Base-by-base conservation (phyloP, 2,797 vertebrate species). In the Falco columbarius region DNA sequence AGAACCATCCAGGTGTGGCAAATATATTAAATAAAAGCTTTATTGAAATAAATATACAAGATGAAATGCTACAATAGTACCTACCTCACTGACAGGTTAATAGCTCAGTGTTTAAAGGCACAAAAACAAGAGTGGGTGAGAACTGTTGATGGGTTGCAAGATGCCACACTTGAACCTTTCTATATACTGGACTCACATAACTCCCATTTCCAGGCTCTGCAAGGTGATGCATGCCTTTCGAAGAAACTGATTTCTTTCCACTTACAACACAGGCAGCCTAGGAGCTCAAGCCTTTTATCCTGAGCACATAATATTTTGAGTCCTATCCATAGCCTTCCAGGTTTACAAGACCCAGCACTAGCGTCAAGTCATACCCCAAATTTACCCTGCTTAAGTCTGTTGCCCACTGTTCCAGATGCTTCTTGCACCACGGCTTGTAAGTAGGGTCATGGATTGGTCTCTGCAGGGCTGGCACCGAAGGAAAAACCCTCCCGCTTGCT, bases 11-110 rank as follows among this genome's bases (percentile, higher is more conserved):
- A 94, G 83, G 72, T 68, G 67, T 76, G 32, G 71, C n/a, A 96
- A 94, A 96, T 54, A 85, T 34, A 92, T 85, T 89, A 76, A 92
- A 87, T 85, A 85, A 91, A 87, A 86, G 36, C 47, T 56, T 95
- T 83, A 88, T 74, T 81, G 86, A 93, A 93, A 94, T 93, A 93
- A 86, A 91, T 87, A 81, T 20, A 70, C 0, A 3, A 82, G 74
- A 46, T 74, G 22, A 89, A 93, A 91, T 89, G 67, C 55, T 89
- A 86, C 89, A 79, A 29, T 36, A 80, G 59, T 36, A 89, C 34
- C 44, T 59, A 67, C 47, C n/a, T 73, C 61, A 49, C 32, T 38
- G 72, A 65, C 55, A 87, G 61, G 84, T 95, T 87, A 92, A 95
- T 70, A 87, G 56, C 44, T 94, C 74, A 63, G 56, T 34, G 52